Base-by-base conservation (phyloP, 2,113 vertebrate genomes). In the Sigmodon hispidus region DNA sequence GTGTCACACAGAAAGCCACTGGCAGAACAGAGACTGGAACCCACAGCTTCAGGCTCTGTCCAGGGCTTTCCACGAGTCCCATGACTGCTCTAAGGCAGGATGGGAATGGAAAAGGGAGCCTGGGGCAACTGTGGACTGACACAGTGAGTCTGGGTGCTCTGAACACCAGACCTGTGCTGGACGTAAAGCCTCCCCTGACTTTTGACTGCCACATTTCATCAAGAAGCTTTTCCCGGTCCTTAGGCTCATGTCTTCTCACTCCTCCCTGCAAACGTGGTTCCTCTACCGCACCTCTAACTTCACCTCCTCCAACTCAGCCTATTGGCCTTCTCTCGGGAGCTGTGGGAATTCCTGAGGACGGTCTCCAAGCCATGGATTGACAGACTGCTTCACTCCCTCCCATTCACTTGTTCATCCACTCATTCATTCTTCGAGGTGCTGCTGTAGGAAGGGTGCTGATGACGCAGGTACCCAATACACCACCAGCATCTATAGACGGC, bases 201-300 rank as follows among this genome's bases (percentile, higher is more conserved):
- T 43, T 45, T 65, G 84, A 63, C 36, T 17, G 17, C 59, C 24
- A 13, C 34, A 19, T 55, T 70, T 31, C 21, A 5, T 70, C 26
- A 45, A 34, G 83, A 63, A 34, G 34, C n/a, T 36, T 88, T 9
- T 45, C 65, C 34, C 24, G 67, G 43, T 4, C 43, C 69, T 24
- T 11, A 57, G 34, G 21, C 6, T 84, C 80, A 61, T 0, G 5
- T 5, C 50, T 91, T 48, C 76, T 70, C 21, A 22, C 1, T 8
- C 31, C 12, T 29, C 5, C 26, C 13, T 31, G 21, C 9, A 22
- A 59, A 19, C 59, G 12, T 15, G 0, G 13, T 8, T 31, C 55
- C 2, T 10, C 57, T 1, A 24, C 11, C 29, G 24, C 1, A 3
- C 8, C 2, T 11, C 67, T 6, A 43, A 65, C 21, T 29, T n/a